Evolutionary conservation across 2,113 vertebrate species (phyloP).

Genomic region (Corythoichthys haematopterus): DNA sequence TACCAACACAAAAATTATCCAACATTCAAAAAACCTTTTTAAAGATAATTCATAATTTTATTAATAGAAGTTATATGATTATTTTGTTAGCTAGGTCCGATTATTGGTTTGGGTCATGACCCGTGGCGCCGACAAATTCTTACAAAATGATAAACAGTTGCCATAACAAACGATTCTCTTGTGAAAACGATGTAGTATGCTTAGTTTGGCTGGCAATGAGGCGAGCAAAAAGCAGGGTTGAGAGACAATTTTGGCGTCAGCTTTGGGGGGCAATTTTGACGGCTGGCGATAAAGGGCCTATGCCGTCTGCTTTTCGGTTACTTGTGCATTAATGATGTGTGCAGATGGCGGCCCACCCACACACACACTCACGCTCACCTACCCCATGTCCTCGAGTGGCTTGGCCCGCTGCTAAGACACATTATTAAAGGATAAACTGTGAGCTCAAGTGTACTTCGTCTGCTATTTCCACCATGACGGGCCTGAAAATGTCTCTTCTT

Average conservation of each 20-base stretch:
- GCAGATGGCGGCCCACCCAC: conserved; percentile 48
- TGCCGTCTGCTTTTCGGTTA: conserved; percentile 29
- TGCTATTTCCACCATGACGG: background rate
- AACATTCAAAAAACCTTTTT: too few relatives aligned
- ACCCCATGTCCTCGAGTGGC: conserved; percentile 36
- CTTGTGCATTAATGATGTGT: conserved; percentile 60
- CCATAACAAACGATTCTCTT: background rate
- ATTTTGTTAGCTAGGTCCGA: too few relatives aligned
- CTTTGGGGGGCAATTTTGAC: conserved; percentile 62
- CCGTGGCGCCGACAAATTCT: background rate
- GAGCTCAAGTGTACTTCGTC: conserved; percentile 20
- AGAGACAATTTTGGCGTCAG: conserved; percentile 32
- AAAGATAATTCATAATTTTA: too few relatives aligned
- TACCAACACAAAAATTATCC: too few relatives aligned
- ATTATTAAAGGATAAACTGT: conserved; percentile 43
- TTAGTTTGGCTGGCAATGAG: background rate
- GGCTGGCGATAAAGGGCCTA: conserved; percentile 27
- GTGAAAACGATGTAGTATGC: background rate
- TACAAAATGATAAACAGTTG: background rate
- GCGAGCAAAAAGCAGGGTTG: conserved; percentile 14
- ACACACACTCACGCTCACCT: conserved; percentile 8
- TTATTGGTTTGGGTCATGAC: too few relatives aligned
- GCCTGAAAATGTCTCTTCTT: background rate
- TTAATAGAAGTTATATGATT: too few relatives aligned
- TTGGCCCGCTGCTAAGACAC: conserved; percentile 32